phyloP scores from a whole-genome alignment of 2,888 invertebrate species.

The Oscheius sp. region DNA sequence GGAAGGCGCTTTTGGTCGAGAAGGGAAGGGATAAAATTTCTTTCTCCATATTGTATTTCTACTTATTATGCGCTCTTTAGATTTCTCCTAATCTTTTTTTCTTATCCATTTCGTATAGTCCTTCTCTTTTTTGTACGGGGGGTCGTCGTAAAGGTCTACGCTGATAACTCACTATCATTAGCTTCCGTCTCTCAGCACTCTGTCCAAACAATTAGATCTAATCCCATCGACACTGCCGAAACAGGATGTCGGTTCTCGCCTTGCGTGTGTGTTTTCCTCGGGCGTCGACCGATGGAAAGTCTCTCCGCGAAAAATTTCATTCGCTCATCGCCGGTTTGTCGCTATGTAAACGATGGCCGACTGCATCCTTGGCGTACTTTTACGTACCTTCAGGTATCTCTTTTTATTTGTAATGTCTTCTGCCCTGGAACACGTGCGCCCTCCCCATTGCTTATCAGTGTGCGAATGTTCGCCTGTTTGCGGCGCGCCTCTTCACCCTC shows the following conservation, averaged over 20 bases:
- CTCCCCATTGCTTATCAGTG: conserved; percentile 7
- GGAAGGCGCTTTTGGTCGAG: neutral
- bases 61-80: no score
- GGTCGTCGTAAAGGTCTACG: no score
- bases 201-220: neutral
- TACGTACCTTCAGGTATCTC: conserved; percentile 11
- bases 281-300: conserved; percentile 9
- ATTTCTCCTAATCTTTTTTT: neutral
- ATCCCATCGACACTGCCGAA: neutral
- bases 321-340: conserved; percentile 14
- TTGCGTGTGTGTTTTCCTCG: conserved; percentile 17
- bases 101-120: neutral
- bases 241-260: conserved; percentile 21
- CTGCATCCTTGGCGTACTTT: conserved; percentile 19
- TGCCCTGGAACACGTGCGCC: conserved; percentile 4
- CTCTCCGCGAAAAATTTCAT: conserved; percentile 14
- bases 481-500: conserved; percentile 6
- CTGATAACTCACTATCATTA: no score
- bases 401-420: neutral
- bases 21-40: no score
- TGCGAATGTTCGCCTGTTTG: conserved; percentile 17
- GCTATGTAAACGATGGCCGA: conserved; percentile 26
- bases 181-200: neutral
- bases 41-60: no score
- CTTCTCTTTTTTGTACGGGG: no score